These are phyloP conservation scores for Rhinoraja longicauda DNA, from an alignment of 2,797 vertebrate genomes.

Conservation along the genomic window DNA sequence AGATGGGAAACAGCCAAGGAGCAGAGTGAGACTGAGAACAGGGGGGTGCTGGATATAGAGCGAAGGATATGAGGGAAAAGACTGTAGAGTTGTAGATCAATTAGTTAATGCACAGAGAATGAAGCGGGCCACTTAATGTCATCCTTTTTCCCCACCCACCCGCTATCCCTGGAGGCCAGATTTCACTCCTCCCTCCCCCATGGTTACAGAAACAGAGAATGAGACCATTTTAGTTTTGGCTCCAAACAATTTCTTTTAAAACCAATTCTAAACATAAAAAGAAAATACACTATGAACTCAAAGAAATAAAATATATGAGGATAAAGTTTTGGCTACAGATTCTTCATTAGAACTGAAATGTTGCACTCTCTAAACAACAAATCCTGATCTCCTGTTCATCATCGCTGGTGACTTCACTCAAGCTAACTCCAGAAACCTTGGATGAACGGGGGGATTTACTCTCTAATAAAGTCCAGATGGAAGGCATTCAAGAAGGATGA, in stretches of 20 bases:
- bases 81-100: too few relatives aligned
- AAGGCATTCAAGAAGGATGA: neutral
- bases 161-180: neutral
- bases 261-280: neutral
- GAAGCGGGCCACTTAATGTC: neutral
- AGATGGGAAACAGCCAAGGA: too few relatives aligned
- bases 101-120: too few relatives aligned
- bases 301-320: neutral
- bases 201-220: neutral
- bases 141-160: too few relatives aligned
- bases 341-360: neutral
- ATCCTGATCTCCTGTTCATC: too few relatives aligned
- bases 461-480: neutral
- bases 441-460: too few relatives aligned
- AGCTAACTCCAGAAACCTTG: too few relatives aligned
- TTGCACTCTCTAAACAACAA: too few relatives aligned
- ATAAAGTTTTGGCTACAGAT: neutral
- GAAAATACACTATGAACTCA: neutral
- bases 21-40: too few relatives aligned
- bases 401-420: too few relatives aligned
- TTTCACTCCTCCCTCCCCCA: neutral
- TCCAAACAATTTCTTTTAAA: neutral
- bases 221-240: neutral
- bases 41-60: too few relatives aligned
- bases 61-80: too few relatives aligned